A percentile compares a stretch with the other conserved stretches of the same genome.
phyloP scores from a whole-genome alignment of 1,140 invertebrate species.

The Hycleus phaleratus region DNA sequence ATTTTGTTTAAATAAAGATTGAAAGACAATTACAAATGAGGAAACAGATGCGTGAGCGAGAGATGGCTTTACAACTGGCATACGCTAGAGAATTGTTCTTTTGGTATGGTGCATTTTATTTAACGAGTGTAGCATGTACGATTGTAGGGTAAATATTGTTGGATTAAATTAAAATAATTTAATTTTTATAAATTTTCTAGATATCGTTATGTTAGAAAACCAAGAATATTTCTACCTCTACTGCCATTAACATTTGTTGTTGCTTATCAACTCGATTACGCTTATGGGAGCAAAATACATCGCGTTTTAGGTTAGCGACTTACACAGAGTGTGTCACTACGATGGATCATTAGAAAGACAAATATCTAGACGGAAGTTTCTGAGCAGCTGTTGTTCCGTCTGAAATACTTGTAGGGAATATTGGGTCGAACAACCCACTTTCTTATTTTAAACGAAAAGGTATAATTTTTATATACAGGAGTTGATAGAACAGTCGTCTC shows the following conservation, averaged over 20 bases:
- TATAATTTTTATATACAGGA: no score
- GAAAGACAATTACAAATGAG: constrained; percentile 71
- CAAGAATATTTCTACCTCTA: constrained; percentile 52
- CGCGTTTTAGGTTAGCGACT: constrained; percentile 44
- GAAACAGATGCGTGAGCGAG: constrained; percentile 66
- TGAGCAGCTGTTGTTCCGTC: no score
- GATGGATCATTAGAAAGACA: no score
- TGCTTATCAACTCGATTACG: constrained; percentile 66
- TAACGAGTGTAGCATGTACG: constrained; percentile 48
- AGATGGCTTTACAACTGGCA: constrained; percentile 64
- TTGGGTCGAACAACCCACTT: no score
- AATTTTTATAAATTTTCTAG: constrained; percentile 35
- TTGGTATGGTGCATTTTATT: constrained; percentile 64
- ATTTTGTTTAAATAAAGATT: constrained; percentile 41
- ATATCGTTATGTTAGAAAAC: constrained; percentile 52
- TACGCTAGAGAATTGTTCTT: constrained; percentile 61
- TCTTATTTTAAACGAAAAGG: no score
- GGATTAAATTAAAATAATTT: no score
- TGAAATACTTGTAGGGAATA: no score
- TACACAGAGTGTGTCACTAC: constrained; percentile 48
- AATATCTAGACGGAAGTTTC: no score
- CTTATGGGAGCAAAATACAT: constrained; percentile 68
- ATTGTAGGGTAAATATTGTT: constrained; percentile 48
- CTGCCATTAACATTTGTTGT: constrained; percentile 62
- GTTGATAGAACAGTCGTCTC: no score